Conservation (phyloP, 2,888 invertebrate genomes). For the Corbicula japonica region DNA sequence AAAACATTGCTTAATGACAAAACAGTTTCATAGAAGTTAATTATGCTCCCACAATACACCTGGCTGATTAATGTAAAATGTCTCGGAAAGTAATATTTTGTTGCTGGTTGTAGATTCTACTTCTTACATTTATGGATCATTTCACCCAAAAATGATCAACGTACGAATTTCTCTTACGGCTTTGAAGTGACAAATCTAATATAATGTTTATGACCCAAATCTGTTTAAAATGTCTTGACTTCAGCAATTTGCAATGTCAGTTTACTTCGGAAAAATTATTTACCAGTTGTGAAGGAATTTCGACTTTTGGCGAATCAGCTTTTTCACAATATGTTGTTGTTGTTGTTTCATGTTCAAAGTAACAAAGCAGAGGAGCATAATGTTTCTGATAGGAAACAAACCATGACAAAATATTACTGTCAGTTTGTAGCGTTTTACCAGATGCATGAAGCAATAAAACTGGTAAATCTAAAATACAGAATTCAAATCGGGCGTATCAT, state of each 20-base stretch:
- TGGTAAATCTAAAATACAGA: neutral
- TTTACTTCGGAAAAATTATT: too few relatives aligned
- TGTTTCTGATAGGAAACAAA: constrained; percentile 8
- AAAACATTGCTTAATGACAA: constrained; percentile 3
- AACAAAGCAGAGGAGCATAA: constrained; percentile 12
- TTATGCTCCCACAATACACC: constrained; percentile 23
- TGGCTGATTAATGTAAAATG: constrained; percentile 25
- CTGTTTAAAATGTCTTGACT: too few relatives aligned
- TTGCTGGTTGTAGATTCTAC: neutral
- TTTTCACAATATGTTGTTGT: too few relatives aligned
- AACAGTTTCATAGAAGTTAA: constrained; percentile 4
- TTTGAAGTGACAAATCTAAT: too few relatives aligned
- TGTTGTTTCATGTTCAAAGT: too few relatives aligned
- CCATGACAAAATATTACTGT: constrained; percentile 8
- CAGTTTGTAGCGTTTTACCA: constrained; percentile 1
- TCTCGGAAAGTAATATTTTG: constrained; percentile 9
- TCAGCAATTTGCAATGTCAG: too few relatives aligned
- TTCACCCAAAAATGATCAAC: constrained; percentile 29
- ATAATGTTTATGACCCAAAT: too few relatives aligned
- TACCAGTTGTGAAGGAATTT: too few relatives aligned
- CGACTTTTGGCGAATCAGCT: too few relatives aligned
- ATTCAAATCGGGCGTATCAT: neutral
- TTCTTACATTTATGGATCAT: constrained; percentile 16
- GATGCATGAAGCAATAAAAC: neutral
- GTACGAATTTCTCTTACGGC: too few relatives aligned